These are phyloP conservation scores for Rhagoletis zephyria DNA, from an alignment of 1,140 invertebrate genomes.

Conservation along the genomic window DNA sequence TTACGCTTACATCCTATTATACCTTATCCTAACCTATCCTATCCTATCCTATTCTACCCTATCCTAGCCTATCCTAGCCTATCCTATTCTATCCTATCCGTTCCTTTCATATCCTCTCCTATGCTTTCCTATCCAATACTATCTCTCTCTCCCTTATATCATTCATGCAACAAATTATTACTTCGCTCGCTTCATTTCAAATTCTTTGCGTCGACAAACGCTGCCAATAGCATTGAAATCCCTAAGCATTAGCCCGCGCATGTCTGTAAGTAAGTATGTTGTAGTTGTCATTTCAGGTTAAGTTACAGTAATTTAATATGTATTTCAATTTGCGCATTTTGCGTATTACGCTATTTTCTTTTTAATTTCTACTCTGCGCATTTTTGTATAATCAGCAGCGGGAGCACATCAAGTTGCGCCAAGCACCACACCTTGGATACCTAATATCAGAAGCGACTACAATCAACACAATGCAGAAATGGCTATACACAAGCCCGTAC, in stretches of 20 bases:
- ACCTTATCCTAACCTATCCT: too few species aligned
- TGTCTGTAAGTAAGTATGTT: not conserved
- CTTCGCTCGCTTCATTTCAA: too few species aligned
- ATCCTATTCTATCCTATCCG: too few species aligned
- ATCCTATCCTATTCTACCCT: too few species aligned
- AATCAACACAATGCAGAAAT: slow-evolving; percentile 16
- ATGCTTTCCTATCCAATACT: too few species aligned
- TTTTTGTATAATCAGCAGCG: slow-evolving; percentile 17
- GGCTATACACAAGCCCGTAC: not conserved
- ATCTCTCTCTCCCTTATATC: too few species aligned
- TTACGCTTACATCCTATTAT: too few species aligned
- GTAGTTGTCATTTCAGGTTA: not conserved
- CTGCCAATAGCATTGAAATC: not conserved
- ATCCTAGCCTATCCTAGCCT: too few species aligned
- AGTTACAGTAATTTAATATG: slow-evolving; percentile 27
- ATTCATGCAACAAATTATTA: too few species aligned
- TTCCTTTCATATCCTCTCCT: too few species aligned
- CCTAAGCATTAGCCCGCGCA: not conserved
- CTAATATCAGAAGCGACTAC: slow-evolving; percentile 22
- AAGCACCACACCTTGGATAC: slow-evolving; percentile 8
- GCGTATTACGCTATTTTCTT: not conserved
- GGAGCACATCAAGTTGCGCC: not conserved
- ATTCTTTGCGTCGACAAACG: not conserved
- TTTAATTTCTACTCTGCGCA: slow-evolving; percentile 25
- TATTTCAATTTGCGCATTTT: slow-evolving; percentile 21